A percentile compares a stretch with the other conserved stretches of the same genome.
These are phyloP conservation scores for Coptodon bakossiorum DNA, from an alignment of 2,113 vertebrate genomes.

Conservation along the genomic window DNA sequence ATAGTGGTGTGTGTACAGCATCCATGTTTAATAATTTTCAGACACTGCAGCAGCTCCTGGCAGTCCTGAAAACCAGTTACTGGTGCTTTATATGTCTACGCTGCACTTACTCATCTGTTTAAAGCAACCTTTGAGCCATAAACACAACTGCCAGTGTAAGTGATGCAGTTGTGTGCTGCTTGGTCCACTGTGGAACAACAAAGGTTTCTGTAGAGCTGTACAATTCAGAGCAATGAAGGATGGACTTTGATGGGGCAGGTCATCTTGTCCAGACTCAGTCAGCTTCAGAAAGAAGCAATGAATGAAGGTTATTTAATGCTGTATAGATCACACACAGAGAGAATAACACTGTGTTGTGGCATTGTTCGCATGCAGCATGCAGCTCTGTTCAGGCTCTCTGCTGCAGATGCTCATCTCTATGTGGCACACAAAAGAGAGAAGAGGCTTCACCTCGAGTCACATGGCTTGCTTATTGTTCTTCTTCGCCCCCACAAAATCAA, in stretches of 20 bases:
- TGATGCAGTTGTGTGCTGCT: neutral
- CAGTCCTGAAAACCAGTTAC: neutral
- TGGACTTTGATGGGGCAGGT: slow-evolving; percentile 24
- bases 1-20: no score
- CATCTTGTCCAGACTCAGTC: neutral
- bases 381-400: neutral
- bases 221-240: neutral
- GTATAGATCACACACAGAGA: neutral
- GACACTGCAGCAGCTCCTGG: neutral
- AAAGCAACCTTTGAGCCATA: neutral
- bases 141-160: neutral
- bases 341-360: neutral
- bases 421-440: slow-evolving; percentile 39
- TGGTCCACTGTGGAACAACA: neutral
- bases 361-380: neutral
- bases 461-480: slow-evolving; percentile 50
- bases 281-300: neutral
- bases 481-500: neutral
- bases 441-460: neutral
- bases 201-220: neutral
- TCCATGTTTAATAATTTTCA: neutral
- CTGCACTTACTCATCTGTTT: neutral
- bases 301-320: slow-evolving; percentile 11
- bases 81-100: neutral
- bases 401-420: slow-evolving; percentile 28